These are phyloP conservation scores for Heterodera carotae DNA, from an alignment of 1,140 invertebrate species.

Conservation along the genomic window DNA sequence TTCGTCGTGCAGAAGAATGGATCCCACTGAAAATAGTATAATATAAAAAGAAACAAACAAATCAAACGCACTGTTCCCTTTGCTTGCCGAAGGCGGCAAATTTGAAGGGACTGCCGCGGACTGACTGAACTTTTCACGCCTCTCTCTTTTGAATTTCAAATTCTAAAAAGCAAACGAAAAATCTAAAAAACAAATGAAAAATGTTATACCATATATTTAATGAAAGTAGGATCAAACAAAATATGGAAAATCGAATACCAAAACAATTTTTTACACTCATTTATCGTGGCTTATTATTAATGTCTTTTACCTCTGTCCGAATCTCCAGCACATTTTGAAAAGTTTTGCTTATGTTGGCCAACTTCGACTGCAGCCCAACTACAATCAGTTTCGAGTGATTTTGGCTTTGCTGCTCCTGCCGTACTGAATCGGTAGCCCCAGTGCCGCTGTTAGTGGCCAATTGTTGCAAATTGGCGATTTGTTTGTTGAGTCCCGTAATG, in stretches of 20 bases:
- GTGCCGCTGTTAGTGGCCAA: slow-evolving; percentile 37
- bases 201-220: no score
- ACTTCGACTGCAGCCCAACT: slow-evolving; percentile 86
- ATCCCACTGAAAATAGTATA: slow-evolving; percentile 67
- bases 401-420: slow-evolving; percentile 36
- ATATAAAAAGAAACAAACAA: background rate
- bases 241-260: no score
- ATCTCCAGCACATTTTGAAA: slow-evolving; percentile 91
- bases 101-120: slow-evolving; percentile 48
- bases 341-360: slow-evolving; percentile 92
- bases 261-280: no score
- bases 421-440: background rate
- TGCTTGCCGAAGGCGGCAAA: slow-evolving; percentile 59
- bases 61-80: slow-evolving; percentile 51
- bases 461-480: slow-evolving; percentile 76
- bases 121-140: slow-evolving; percentile 86
- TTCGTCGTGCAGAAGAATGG: slow-evolving; percentile 70
- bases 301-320: slow-evolving; percentile 74
- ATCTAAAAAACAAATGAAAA: slow-evolving; percentile 8
- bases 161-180: slow-evolving; percentile 72
- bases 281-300: background rate
- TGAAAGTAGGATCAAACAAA: no score
- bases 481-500: slow-evolving; percentile 87
- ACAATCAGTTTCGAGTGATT: slow-evolving; percentile 81
- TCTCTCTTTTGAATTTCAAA: slow-evolving; percentile 87